Evolutionary conservation across 2,113 vertebrate genomes (phyloP), one percentile per base, ranked within the genome.

Genomic region (Rhizomys pruinosus): DNA sequence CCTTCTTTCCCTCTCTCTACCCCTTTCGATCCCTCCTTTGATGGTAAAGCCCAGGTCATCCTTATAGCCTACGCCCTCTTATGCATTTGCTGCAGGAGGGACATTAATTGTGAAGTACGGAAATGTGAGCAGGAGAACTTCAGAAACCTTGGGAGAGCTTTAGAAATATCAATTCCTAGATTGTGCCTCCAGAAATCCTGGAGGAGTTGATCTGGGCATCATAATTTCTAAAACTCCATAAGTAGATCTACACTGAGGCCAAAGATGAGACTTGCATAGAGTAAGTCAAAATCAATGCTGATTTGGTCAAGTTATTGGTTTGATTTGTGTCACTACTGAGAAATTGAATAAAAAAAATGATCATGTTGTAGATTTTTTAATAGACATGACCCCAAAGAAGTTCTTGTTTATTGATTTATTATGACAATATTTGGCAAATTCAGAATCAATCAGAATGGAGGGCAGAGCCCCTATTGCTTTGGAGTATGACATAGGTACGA

Each of bases 241-340:
- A 57, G n/a, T 79, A 22, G 25, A 87, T 55, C 91, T 73, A 84
- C 27, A 32, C 29, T 7, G n/a, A 94, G 27, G 52, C 73, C 55
- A 87, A 92, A 27, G 10, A 16, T 59, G 47, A 86, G 79, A 93
- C 73, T 27, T 29, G 23, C 34, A 22, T 52, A 52, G 11, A 23
- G 55, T 68, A 93, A 93, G 44, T 52, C 64, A 76, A 86, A 92
- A 47, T n/a, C 66, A 80, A 5, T 88, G 19, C 42, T 37, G 29
- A 77, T 84, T 72, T 84, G 61, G 55, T 68, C 4, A 74, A 66
- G 52, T 15, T 37, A 22, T 37, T 57, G 69, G 19, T 77, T 79
- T 87, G 76, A 39, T 77, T 92, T 89, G 55, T 84, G 81, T 92
- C 11, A 34, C 39, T 7, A 3, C 15, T 52, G 37, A 81, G 3